phyloP scores from a whole-genome alignment of 1,140 invertebrate species.

The Venustaconcha ellipsiformis region DNA sequence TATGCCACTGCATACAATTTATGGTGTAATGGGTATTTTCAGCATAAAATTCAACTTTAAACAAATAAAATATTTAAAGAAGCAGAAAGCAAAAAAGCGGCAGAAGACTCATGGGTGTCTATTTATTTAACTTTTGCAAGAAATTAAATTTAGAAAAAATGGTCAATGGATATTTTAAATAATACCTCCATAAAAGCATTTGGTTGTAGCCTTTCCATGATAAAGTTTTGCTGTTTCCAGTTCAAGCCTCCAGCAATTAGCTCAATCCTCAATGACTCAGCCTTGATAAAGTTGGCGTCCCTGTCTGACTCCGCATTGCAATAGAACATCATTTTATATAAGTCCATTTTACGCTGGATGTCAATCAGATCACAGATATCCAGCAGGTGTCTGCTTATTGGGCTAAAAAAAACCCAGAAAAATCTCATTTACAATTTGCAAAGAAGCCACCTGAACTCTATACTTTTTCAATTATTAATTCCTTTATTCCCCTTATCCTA shows the following conservation, averaged over 20 bases:
- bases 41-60: no score
- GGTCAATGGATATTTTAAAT: no score
- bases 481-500: no score
- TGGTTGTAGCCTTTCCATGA: slow-evolving; percentile 55
- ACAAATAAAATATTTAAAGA: no score
- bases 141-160: no score
- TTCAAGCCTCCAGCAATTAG: slow-evolving; percentile 63
- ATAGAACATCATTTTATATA: slow-evolving; percentile 62
- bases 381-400: slow-evolving; percentile 59
- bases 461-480: no score
- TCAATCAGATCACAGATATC: slow-evolving; percentile 63
- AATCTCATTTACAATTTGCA: background rate
- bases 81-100: no score
- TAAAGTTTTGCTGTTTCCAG: slow-evolving; percentile 61
- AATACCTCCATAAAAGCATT: slow-evolving; percentile 57
- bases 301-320: slow-evolving; percentile 55
- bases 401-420: slow-evolving; percentile 39
- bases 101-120: no score
- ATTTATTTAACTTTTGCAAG: no score
- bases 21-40: no score
- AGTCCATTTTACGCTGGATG: slow-evolving; percentile 62
- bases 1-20: no score
- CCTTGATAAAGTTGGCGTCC: slow-evolving; percentile 59
- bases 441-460: background rate
- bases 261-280: slow-evolving; percentile 58